Conservation (phyloP, 2,888 invertebrate genomes). For the Thelaira solivaga region DNA sequence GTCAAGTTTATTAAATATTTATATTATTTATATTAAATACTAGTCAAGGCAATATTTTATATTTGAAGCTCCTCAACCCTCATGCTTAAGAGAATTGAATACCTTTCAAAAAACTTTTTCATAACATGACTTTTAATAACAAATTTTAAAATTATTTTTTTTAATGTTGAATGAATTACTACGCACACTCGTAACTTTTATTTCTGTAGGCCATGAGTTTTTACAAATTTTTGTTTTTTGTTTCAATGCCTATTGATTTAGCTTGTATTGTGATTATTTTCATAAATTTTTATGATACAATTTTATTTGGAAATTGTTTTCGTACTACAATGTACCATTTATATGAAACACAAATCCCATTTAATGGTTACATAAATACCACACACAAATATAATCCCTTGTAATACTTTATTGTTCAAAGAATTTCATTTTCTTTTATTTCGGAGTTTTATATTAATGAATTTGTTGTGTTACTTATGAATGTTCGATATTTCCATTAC, state of each 20-base stretch:
- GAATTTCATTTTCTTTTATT: not conserved
- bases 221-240: not conserved
- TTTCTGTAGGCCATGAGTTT: not conserved
- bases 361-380: not conserved
- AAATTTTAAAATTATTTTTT: too few relatives aligned
- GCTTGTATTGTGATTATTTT: not conserved
- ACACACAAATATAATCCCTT: not conserved
- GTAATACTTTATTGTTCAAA: not conserved
- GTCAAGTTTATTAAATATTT: too few relatives aligned
- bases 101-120: too few relatives aligned
- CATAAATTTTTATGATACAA: constrained; percentile 3
- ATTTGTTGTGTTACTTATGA: not conserved
- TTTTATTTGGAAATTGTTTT: not conserved
- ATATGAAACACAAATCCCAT: too few relatives aligned
- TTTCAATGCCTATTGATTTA: not conserved
- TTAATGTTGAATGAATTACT: too few relatives aligned
- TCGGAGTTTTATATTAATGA: not conserved
- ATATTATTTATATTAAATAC: too few relatives aligned
- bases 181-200: not conserved
- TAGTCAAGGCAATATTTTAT: too few relatives aligned
- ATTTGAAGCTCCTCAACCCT: too few relatives aligned
- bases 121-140: too few relatives aligned
- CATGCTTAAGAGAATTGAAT: too few relatives aligned
- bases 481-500: not conserved
- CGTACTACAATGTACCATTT: not conserved